Evolutionary conservation across 1,140 invertebrate species (phyloP).

Genomic region (Aphelinus atriplicis): DNA sequence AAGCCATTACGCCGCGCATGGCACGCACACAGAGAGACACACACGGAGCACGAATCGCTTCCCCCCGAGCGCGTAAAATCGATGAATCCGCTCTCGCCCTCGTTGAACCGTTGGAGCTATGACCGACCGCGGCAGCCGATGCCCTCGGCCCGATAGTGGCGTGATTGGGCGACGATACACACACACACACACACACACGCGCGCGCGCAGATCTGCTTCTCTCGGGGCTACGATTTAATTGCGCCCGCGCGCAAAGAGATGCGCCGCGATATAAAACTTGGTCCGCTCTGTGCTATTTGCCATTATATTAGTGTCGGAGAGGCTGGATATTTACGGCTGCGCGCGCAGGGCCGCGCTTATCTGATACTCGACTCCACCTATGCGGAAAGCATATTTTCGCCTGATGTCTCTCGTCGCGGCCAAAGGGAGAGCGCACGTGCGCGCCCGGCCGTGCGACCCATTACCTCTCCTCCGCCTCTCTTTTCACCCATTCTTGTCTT

Average conservation of each 20-base stretch:
- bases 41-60: background rate
- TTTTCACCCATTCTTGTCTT: too few species aligned
- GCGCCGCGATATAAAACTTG: background rate
- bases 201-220: background rate
- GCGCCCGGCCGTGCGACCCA: too few species aligned
- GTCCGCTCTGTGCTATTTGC: slow-evolving; percentile 16
- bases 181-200: background rate
- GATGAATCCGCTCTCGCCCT: background rate
- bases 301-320: slow-evolving; percentile 23
- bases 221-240: too few species aligned
- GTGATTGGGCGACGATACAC: slow-evolving; percentile 24
- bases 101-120: background rate
- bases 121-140: background rate
- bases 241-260: too few species aligned
- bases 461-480: too few species aligned
- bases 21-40: too few species aligned
- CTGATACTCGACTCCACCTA: background rate
- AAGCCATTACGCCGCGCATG: too few species aligned
- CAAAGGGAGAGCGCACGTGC: too few species aligned
- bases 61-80: background rate
- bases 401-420: background rate
- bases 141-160: slow-evolving; percentile 22
- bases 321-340: slow-evolving; percentile 20
- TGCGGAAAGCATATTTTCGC: slow-evolving; percentile 15
- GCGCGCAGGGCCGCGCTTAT: background rate